Conservation (phyloP, 2,888 invertebrate species). For the Ormyrus pomaceus region DNA sequence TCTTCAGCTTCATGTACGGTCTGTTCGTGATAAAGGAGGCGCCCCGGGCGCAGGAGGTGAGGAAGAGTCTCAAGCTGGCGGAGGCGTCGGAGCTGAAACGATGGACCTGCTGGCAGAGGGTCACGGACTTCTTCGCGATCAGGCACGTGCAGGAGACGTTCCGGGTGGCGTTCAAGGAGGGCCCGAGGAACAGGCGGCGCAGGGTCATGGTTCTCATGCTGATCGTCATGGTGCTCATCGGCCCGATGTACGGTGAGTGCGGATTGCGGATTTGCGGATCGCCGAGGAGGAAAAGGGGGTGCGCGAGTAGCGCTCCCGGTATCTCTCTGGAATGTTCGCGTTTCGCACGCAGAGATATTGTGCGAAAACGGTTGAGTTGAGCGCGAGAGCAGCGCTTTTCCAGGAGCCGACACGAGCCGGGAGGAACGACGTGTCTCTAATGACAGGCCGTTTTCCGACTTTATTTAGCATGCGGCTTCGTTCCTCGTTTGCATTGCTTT, state of each 20-base stretch:
- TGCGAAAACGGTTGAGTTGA: not conserved
- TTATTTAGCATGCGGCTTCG: too few relatives aligned
- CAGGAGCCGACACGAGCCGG: too few relatives aligned
- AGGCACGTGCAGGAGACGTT: constrained; percentile 87
- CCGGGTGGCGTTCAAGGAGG: constrained; percentile 87
- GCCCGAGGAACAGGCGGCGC: constrained; percentile 84
- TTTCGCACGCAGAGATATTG: not conserved
- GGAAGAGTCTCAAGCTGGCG: constrained; percentile 72
- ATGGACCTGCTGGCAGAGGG: constrained; percentile 65
- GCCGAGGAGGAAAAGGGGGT: not conserved
- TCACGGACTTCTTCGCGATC: constrained; percentile 86
- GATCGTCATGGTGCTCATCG: constrained; percentile 90
- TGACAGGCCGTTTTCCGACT: too few relatives aligned
- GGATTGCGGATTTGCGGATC: not conserved
- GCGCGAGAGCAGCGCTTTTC: too few relatives aligned
- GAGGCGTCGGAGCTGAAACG: constrained; percentile 66
- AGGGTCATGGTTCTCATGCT: constrained; percentile 87
- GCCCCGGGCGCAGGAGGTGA: constrained; percentile 64
- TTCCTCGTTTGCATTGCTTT: too few relatives aligned
- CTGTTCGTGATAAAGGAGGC: constrained; percentile 84
- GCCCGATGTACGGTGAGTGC: constrained; percentile 88
- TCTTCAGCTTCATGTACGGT: constrained; percentile 86
- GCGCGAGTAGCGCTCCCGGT: too few relatives aligned
- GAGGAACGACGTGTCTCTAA: too few relatives aligned
- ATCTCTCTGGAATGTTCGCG: not conserved